A percentile compares a stretch with the other conserved stretches of the same genome.
Evolutionary conservation across 1,140 invertebrate genomes (phyloP).

Genomic region (Zaprionus tsacasi): DNA sequence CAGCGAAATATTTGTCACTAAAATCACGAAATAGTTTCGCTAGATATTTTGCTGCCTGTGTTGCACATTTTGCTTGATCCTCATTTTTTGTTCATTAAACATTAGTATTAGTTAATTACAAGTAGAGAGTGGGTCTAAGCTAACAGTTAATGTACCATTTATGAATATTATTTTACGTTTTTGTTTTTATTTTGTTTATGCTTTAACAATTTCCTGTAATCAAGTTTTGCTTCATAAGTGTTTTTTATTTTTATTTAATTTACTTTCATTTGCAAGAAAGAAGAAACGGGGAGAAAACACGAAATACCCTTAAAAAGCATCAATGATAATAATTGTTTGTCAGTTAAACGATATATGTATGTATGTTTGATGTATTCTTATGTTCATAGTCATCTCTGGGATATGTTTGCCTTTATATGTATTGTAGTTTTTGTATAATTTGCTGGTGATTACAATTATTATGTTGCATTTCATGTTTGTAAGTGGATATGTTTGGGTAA

Average conservation of each 20-base stretch:
- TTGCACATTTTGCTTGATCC: conserved; percentile 58
- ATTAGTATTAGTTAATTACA: conserved; percentile 38
- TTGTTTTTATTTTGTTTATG: conserved; percentile 50
- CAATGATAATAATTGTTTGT: conserved; percentile 38
- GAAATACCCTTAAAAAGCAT: conserved; percentile 25
- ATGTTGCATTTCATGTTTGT: conserved; percentile 62
- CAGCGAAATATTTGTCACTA: conserved; percentile 84
- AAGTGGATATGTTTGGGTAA: conserved; percentile 66
- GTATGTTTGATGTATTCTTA: conserved; percentile 33
- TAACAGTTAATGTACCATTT: conserved; percentile 39
- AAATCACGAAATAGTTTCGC: conserved; percentile 84
- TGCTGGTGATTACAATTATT: conserved; percentile 61
- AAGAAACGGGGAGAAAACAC: conserved; percentile 11
- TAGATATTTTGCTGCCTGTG: conserved; percentile 63
- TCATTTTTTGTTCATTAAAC: conserved; percentile 31
- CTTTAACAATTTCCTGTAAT: conserved; percentile 82
- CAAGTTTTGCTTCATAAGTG: conserved; percentile 82
- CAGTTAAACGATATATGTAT: conserved; percentile 49
- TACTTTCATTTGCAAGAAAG: conserved; percentile 39
- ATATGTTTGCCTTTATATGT: conserved; percentile 75
- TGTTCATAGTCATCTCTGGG: conserved; percentile 28
- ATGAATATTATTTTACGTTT: conserved; percentile 32
- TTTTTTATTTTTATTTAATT: conserved; percentile 38
- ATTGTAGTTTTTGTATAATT: conserved; percentile 48
- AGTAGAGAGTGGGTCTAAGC: conserved; percentile 47